phyloP scores from a whole-genome alignment of 2,113 vertebrate species.

The Elephas maximus region DNA sequence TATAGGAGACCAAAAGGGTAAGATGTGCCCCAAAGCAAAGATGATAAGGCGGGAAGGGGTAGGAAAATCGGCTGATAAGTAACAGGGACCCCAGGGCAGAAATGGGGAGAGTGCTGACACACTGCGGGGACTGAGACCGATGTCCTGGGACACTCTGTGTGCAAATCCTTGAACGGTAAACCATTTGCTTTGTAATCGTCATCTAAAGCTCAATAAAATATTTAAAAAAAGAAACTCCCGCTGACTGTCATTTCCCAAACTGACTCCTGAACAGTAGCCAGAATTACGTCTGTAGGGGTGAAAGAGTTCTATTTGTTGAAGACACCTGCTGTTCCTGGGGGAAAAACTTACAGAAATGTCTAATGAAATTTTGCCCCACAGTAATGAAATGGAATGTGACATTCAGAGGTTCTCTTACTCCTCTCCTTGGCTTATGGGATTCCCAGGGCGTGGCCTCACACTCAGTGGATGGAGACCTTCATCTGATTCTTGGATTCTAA shows the following conservation, averaged over 20 bases:
- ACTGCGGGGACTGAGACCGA: no score
- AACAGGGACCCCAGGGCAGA: no score
- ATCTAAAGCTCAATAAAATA: no score
- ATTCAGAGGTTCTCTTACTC: slow-evolving; percentile 8
- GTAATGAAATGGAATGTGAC: slow-evolving; percentile 51
- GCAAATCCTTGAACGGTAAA: no score
- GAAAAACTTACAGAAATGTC: not conserved
- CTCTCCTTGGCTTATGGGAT: slow-evolving; percentile 18
- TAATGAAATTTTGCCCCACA: not conserved
- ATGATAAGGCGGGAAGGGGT: no score
- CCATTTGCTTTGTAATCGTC: no score
- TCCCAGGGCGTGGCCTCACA: not conserved
- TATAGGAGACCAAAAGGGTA: no score
- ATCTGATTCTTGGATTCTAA: slow-evolving; percentile 43
- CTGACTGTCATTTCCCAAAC: not conserved
- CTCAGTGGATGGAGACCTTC: slow-evolving; percentile 7
- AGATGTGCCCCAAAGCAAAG: no score
- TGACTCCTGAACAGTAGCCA: not conserved
- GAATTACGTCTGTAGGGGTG: not conserved
- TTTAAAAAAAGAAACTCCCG: not conserved
- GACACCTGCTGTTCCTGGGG: slow-evolving; percentile 8
- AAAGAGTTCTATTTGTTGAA: slow-evolving; percentile 7
- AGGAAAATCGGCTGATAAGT: no score
- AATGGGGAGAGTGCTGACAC: no score
- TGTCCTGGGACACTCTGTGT: no score